Conservation (phyloP, 2,113 vertebrate genomes). For the Gnathonemus longibarbis region DNA sequence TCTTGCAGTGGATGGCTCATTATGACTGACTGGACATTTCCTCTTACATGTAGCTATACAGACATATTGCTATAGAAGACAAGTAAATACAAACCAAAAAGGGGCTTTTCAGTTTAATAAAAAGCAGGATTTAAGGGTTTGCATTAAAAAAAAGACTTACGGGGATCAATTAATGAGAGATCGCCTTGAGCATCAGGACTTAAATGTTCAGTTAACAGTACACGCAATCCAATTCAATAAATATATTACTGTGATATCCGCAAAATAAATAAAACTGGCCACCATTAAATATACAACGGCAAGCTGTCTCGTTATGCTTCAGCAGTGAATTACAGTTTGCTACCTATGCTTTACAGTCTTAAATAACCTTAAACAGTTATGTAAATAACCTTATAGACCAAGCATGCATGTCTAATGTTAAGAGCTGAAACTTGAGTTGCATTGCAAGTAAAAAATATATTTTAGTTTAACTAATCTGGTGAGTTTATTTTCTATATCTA, state of each 20-base stretch:
- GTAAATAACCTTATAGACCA: slow-evolving; percentile 7
- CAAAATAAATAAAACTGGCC: slow-evolving; percentile 17
- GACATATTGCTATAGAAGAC: not conserved
- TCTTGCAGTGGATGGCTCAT: not conserved
- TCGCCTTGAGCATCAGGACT: slow-evolving; percentile 11
- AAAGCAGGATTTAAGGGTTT: not conserved
- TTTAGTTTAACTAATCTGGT: slow-evolving; percentile 3
- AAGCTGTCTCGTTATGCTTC: not conserved
- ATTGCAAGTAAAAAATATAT: slow-evolving; percentile 19
- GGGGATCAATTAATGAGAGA: slow-evolving; percentile 5
- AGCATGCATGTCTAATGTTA: slow-evolving; percentile 17
- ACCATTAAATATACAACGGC: slow-evolving; percentile 21
- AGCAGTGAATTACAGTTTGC: slow-evolving; percentile 1
- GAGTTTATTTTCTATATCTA: slow-evolving; percentile 18
- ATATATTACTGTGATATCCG: slow-evolving; percentile 1
- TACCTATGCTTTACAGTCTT: slow-evolving; percentile 3
- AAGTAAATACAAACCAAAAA: not conserved
- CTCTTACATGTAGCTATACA: slow-evolving; percentile 5
- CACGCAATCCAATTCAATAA: slow-evolving; percentile 19
- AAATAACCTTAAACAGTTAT: slow-evolving; percentile 9
- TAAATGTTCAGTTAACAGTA: not conserved
- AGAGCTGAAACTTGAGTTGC: not conserved
- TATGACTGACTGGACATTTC: not conserved
- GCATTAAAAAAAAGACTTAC: not conserved
- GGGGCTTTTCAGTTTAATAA: slow-evolving; percentile 8